phyloP scores from a whole-genome alignment of 2,113 vertebrate species.

The Hippopotamus amphibius region DNA sequence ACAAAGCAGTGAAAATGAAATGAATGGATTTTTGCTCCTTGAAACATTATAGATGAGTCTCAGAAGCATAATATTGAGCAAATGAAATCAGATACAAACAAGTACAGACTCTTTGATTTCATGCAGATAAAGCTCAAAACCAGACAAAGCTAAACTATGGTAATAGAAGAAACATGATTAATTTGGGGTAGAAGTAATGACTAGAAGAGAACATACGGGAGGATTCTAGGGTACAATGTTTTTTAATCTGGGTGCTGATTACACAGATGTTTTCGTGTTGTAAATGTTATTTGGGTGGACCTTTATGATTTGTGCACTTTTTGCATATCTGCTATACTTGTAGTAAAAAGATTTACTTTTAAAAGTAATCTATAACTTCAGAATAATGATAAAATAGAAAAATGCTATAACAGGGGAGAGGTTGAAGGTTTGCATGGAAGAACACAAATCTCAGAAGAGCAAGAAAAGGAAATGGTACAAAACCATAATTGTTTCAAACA shows the following conservation, averaged over 20 bases:
- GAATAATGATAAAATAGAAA: not conserved
- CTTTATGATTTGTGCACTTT: not conserved
- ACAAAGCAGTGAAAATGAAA: not conserved
- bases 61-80: constrained; percentile 31
- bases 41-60: not conserved
- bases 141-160: not conserved
- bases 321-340: not conserved
- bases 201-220: not conserved
- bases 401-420: not conserved
- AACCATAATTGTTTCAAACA: not conserved
- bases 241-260: not conserved
- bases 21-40: not conserved
- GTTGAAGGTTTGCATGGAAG: not conserved
- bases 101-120: not conserved
- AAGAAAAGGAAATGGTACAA: not conserved
- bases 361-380: not conserved
- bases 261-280: not conserved
- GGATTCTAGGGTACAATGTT: not conserved
- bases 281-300: not conserved
- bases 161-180: not conserved
- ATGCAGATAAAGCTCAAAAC: not conserved
- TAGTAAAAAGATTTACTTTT: constrained; percentile 8
- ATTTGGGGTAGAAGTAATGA: not conserved
- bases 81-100: not conserved
- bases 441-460: constrained; percentile 21